Evolutionary conservation across 2,113 vertebrate species (phyloP).

Genomic region (Sciurus niger): DNA sequence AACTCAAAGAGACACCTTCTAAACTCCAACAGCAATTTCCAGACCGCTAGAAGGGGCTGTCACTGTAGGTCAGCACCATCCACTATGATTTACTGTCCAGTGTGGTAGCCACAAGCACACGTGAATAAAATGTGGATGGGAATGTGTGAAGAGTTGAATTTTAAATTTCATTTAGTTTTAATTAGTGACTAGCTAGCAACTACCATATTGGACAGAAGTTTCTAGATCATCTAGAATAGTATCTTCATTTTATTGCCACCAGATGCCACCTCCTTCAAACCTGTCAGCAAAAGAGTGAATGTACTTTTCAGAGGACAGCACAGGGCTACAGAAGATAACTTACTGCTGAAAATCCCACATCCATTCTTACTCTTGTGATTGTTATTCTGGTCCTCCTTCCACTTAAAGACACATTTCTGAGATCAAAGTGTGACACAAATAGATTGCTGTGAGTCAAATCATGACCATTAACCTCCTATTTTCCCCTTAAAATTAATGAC

Average conservation of each 20-base stretch:
- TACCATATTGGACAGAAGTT: not conserved
- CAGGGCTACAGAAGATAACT: not conserved
- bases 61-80: not conserved
- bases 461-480: not conserved
- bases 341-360: not conserved
- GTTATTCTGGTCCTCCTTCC: not conserved
- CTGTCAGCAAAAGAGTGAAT: not conserved
- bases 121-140: not conserved
- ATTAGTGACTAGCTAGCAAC: not conserved
- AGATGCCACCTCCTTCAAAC: not conserved
- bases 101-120: no score
- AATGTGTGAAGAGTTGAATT: not conserved
- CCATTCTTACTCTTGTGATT: not conserved
- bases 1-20: not conserved
- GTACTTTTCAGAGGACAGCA: slow-evolving; percentile 1
- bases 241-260: not conserved
- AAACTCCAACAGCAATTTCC: not conserved
- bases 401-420: slow-evolving; percentile 28
- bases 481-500: slow-evolving; percentile 41
- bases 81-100: not conserved
- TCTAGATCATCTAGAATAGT: not conserved
- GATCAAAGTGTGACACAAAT: not conserved
- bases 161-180: not conserved
- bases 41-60: not conserved
- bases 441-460: not conserved